These are phyloP conservation scores for Mellivora capensis DNA, from an alignment of 2,113 vertebrate species.

Conservation along the genomic window DNA sequence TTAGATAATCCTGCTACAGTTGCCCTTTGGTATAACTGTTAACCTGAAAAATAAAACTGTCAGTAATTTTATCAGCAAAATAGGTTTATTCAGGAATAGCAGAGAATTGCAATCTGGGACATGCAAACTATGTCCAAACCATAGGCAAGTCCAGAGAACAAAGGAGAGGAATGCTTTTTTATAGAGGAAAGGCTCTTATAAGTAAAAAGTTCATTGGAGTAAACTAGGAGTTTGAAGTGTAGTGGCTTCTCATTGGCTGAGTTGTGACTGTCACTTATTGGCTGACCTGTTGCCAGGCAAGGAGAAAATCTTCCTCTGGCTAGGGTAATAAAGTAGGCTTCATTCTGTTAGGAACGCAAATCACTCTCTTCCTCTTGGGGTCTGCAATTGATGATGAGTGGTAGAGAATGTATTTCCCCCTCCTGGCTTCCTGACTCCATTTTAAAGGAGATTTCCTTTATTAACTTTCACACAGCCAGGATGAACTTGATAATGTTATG, in stretches of 20 bases:
- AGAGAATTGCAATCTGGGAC: neutral
- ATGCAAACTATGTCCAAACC: neutral
- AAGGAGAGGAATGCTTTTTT: neutral
- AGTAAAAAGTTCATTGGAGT: neutral
- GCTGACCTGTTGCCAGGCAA: neutral
- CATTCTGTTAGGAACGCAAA: neutral
- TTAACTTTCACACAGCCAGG: neutral
- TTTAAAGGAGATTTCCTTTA: neutral
- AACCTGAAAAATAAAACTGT: neutral
- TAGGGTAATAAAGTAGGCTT: neutral
- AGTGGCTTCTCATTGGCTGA: neutral
- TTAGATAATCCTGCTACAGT: neutral
- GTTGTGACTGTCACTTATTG: neutral
- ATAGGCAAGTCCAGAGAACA: neutral
- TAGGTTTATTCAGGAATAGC: neutral
- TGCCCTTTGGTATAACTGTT: neutral
- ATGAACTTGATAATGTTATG: neutral
- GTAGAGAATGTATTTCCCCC: neutral
- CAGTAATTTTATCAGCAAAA: neutral
- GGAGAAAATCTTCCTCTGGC: neutral
- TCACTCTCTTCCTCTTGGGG: neutral
- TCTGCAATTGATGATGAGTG: neutral
- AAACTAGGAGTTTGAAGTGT: neutral
- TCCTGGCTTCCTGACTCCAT: neutral
- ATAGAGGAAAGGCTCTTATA: neutral